Evolutionary conservation across 2,888 invertebrate species (phyloP).

Genomic region (Lingula anatina): DNA sequence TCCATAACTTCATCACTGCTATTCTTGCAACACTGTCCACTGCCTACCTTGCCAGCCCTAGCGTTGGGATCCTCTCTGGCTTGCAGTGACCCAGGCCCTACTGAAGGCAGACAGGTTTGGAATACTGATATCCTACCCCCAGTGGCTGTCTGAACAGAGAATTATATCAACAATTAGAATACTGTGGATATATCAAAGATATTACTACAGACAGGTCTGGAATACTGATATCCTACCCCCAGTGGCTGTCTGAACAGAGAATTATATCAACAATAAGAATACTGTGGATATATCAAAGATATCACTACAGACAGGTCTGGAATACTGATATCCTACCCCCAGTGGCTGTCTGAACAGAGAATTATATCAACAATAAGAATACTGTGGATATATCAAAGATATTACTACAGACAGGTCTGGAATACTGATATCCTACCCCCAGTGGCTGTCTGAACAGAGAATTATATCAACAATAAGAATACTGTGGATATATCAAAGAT

Average conservation of each 20-base stretch:
- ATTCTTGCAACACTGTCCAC: too few relatives aligned
- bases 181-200: neutral
- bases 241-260: slow-evolving; percentile 65
- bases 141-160: slow-evolving; percentile 65
- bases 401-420: slow-evolving; percentile 82
- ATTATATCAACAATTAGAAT: neutral
- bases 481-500: neutral
- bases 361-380: neutral
- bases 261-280: neutral
- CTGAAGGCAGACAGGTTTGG: slow-evolving; percentile 72
- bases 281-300: neutral
- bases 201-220: slow-evolving; percentile 82
- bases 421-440: slow-evolving; percentile 95
- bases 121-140: slow-evolving; percentile 95
- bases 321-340: slow-evolving; percentile 95
- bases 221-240: slow-evolving; percentile 95
- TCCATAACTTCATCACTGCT: too few relatives aligned
- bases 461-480: neutral
- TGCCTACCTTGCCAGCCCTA: slow-evolving; percentile 62
- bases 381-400: neutral
- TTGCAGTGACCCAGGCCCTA: slow-evolving; percentile 79
- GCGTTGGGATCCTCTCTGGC: slow-evolving; percentile 84
- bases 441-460: slow-evolving; percentile 65
- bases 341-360: slow-evolving; percentile 65
- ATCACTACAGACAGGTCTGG: slow-evolving; percentile 82